Conservation (phyloP, 2,888 invertebrate species). For the Ichneumoninae sp. region DNA sequence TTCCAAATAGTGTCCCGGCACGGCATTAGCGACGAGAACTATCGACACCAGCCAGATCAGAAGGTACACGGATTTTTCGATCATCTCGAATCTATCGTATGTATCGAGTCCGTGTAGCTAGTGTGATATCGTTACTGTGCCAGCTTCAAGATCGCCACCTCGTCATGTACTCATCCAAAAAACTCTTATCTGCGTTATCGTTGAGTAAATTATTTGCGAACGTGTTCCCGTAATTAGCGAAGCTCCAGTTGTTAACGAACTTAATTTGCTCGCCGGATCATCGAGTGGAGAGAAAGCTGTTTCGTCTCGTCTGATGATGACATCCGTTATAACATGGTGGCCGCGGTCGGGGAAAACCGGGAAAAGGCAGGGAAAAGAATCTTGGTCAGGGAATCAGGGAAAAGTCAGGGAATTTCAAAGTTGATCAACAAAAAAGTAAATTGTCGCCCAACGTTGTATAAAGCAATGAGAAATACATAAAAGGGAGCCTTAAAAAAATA, state of each 20-base stretch:
- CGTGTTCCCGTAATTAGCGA: background rate
- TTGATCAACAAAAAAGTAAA: too few species aligned
- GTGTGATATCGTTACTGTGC: background rate
- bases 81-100: background rate
- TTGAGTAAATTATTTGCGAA: conserved; percentile 15
- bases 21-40: background rate
- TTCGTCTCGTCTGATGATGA: too few species aligned
- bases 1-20: background rate
- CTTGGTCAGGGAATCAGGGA: too few species aligned
- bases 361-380: too few species aligned
- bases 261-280: too few species aligned
- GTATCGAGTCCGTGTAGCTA: background rate
- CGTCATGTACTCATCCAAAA: background rate
- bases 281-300: too few species aligned
- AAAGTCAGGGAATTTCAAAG: too few species aligned
- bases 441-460: too few species aligned
- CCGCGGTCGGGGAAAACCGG: too few species aligned
- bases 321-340: too few species aligned
- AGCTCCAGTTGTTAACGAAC: background rate
- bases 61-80: background rate
- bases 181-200: conserved; percentile 14
- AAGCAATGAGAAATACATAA: too few species aligned
- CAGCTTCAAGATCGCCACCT: background rate
- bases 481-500: too few species aligned
- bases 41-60: background rate